Evolutionary conservation across 1,140 invertebrate species (phyloP), one percentile per base, ranked within the genome.

Genomic region (Apis florea): DNA sequence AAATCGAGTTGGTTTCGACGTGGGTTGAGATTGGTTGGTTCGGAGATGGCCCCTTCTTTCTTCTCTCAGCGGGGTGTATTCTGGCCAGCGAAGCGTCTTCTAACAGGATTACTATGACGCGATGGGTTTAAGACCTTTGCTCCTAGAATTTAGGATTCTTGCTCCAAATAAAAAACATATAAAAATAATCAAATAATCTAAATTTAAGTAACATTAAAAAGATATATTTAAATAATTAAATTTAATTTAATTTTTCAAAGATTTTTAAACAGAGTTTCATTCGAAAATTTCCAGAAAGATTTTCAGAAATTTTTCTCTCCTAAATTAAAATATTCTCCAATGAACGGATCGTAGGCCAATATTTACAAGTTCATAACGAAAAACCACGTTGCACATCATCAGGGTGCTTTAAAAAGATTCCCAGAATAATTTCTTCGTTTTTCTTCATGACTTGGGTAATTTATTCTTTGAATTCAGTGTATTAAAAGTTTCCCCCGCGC

Each of bases 41-140:
- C 26, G 66, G 78, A 71, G 82, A 71, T 77, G 86, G 79, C 66
- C 77, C 83, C 78, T 68, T 77, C 83, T 82, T 82, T 76, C 82
- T 69, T 68, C 69, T 90, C 88, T 53, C 91, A 88, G 88, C 90
- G 66, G 89, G 91, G 77, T 87, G 88, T 89, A 88, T 88, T 83
- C 66, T 64, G 89, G 84, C 79, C 90, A 92, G 79, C 88, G 91
- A 88, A 91, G 90, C 92, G 87, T 92, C 88, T 73, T 73, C 90
- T 91, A 92, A 93, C 91, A 88, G 91, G 92, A 93, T 93, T 92
- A 92, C 85, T 88, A 84, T 91, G 91, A 91, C 88, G 88, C 88
- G 91, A 93, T 40, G 31, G 31, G 31, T 40, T 40, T 40, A 6
- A 40, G 31, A 40, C 5, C 31, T 40, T 6, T 40, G 5, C 31